These are phyloP conservation scores for Chirona hameri DNA, from an alignment of 2,888 invertebrate species.

Conservation along the genomic window DNA sequence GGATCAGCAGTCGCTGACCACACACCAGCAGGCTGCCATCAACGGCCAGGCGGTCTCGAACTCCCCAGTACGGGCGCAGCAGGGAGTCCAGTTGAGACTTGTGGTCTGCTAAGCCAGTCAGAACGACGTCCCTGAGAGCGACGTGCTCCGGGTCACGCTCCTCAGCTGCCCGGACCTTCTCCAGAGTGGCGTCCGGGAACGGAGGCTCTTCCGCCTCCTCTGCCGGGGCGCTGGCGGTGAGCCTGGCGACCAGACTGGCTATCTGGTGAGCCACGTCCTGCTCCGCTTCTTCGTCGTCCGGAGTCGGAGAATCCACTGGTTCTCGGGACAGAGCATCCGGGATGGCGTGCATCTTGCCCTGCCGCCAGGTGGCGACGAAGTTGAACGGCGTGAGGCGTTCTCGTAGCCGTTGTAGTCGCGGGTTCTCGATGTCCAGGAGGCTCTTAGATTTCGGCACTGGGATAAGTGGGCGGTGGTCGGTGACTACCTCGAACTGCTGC, in stretches of 20 bases:
- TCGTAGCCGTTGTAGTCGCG: conserved; percentile 30
- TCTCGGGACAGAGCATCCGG: conserved; percentile 34
- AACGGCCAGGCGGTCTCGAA: not conserved
- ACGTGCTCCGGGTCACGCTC: not conserved
- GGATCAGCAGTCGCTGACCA: not conserved
- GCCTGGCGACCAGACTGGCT: not conserved
- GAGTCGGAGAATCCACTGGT: not conserved
- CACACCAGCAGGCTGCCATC: conserved; percentile 27
- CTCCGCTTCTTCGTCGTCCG: not conserved
- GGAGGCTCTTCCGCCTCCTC: not conserved
- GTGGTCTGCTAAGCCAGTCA: conserved; percentile 28
- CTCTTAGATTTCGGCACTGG: conserved; percentile 31
- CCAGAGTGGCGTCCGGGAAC: not conserved
- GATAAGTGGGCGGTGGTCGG: conserved; percentile 33
- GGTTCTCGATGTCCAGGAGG: conserved; percentile 33
- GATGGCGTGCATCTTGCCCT: conserved; percentile 30
- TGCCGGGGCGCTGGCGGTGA: not conserved
- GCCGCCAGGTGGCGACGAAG: conserved; percentile 28
- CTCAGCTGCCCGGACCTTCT: conserved; percentile 28
- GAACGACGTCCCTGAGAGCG: conserved; percentile 2
- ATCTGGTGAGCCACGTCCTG: not conserved
- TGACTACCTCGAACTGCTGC: conserved; percentile 30
- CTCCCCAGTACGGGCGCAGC: conserved; percentile 28
- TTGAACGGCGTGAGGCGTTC: conserved; percentile 30
- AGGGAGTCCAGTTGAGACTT: not conserved